Conservation (phyloP, 2,797 vertebrate genomes). For the Heterohyrax brucei region DNA sequence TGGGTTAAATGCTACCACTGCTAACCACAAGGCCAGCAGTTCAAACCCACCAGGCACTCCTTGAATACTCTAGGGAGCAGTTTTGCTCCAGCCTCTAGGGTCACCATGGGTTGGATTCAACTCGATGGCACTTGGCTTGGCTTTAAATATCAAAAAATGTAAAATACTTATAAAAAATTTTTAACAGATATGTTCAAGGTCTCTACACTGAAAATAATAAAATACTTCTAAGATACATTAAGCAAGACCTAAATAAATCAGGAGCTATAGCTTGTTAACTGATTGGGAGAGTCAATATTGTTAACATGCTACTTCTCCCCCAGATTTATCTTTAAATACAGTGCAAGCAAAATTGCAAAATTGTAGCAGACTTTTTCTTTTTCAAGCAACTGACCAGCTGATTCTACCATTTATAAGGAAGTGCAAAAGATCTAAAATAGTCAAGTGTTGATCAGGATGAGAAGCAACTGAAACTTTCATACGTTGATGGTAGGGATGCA, state of each 20-base stretch:
- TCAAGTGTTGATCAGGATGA: background rate
- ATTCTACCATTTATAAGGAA: background rate
- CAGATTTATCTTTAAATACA: background rate
- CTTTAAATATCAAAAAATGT: background rate
- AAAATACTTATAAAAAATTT: background rate
- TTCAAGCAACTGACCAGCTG: background rate
- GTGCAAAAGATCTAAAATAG: background rate
- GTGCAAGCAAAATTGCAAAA: background rate
- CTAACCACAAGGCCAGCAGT: no score
- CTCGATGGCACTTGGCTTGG: no score
- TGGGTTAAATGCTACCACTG: no score
- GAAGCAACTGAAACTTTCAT: background rate
- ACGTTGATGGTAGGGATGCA: background rate
- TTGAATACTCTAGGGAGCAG: no score
- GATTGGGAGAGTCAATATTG: background rate
- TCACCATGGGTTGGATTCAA: no score
- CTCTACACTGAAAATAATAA: background rate
- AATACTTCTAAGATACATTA: background rate
- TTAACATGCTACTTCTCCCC: background rate
- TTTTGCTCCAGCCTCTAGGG: no score
- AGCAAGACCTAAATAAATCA: background rate
- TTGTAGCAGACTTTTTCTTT: background rate
- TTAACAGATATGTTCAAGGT: background rate
- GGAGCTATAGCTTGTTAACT: background rate
- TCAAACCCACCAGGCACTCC: no score